phyloP scores from a whole-genome alignment of 2,797 vertebrate species.

The Eulemur albifrons region DNA sequence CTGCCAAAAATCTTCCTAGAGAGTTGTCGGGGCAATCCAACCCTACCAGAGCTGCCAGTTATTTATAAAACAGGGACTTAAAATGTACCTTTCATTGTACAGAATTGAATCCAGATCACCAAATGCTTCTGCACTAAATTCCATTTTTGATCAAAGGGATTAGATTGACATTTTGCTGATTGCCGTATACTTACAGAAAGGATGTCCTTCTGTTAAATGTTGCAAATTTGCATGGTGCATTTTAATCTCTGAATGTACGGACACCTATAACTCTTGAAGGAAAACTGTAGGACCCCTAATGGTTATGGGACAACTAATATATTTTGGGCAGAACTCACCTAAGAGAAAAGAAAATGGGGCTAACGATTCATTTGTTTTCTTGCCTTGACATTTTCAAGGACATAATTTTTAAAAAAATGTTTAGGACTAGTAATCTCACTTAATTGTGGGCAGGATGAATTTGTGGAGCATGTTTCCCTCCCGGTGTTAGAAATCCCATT shows the following conservation, averaged over 20 bases:
- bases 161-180: not conserved
- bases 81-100: not conserved
- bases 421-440: not conserved
- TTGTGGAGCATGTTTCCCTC: not conserved
- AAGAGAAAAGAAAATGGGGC: not conserved
- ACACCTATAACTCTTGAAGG: not conserved
- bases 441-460: not conserved
- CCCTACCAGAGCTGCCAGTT: not conserved
- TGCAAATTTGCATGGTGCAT: not conserved
- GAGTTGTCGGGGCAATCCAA: not conserved
- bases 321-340: not conserved
- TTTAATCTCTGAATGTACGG: not conserved
- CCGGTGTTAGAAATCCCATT: not conserved
- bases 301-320: not conserved
- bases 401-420: not conserved
- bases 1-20: constrained; percentile 58
- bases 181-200: not conserved
- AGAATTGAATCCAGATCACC: not conserved
- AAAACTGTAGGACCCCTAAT: fast-evolving
- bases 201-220: not conserved
- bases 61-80: constrained; percentile 17
- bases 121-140: not conserved
- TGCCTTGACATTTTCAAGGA: not conserved
- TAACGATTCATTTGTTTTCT: not conserved
- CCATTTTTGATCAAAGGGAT: not conserved